Evolutionary conservation across 2,888 invertebrate species (phyloP), one percentile per base, ranked within the genome.

Genomic region (Apamea monoglypha): DNA sequence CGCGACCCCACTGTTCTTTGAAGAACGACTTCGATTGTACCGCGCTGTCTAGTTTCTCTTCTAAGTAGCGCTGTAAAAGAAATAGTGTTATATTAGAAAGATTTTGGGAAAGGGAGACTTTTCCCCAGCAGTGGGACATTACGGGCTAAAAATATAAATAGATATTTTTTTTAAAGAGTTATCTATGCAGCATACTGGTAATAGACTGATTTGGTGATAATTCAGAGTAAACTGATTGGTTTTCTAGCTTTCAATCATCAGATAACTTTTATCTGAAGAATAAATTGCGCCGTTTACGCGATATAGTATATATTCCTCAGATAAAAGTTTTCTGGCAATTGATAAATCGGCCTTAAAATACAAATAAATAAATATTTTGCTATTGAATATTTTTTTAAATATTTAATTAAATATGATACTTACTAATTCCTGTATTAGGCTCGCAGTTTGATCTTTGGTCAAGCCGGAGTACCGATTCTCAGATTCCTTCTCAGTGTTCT

Each of bases 1-100:
- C 97, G 83, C 97, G 97, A 2, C 97, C 97, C 98, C 98, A 98
- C 91, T 98, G 98, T 88, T 98, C 97, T 91, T 98, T 98, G 94
- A 98, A 98, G 92, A 98, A 98, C 25, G 97, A 95, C 92, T 98
- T 98, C 61, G 98, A 97, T 78, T 97, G 97, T 77, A 97, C 97
- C 5, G 98, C 97, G 78, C 97, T 97, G 82, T 97, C 97, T 71
- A 98, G 95, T 89, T 98, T 98, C 91, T 98, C 97, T 90, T 98
- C 98, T 21, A 98, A 91, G 72, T 95, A 95, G 76, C 97, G 97
- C 97, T 97, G 91, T 18, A n/a, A 56, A 29, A 14, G 14, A 59
- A 29, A 59, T n/a, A n/a, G 59, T 59, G 25, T 10, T 25, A 25
- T 53, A 25, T 53, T 53, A 25, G 12, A 53, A 53, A 2, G 25